Base-by-base conservation (phyloP, 2,888 invertebrate genomes). In the Chaitophorus viminalis region DNA sequence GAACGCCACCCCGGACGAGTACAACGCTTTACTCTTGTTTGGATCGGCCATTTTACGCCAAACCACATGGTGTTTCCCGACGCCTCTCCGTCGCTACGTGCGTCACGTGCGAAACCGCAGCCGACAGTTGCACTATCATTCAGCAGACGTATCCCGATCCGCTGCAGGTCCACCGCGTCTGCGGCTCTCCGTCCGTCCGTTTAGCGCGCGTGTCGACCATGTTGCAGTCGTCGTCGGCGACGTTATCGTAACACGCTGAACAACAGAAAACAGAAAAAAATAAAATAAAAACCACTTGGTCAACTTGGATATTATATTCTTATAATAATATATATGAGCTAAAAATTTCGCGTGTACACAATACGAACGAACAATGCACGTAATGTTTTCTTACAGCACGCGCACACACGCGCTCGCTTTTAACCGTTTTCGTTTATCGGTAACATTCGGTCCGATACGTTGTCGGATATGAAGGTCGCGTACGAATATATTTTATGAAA, bases 1-100 rank as follows among this genome's bases (percentile, higher is more conserved):
- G 90, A 93, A 92, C 89, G 94, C 94, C 90, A 95, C 94, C 90
- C 93, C 93, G 92, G 94, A 93, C 90, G 94, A 94, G 92, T 94
- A 94, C 91, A 94, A 92, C 90, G 93, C 94, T 92, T 94, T 94
- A 90, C 91, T 91, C 90, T 90, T 91, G 90, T 90, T 91, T 90
- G 90, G 91, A 90, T 91, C 91, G 90, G 92, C 92, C 92, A 92
- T 92, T 90, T 92, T 91, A 91, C 92, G 91, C 91, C 90, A 91
- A 89, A 78, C 89, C 89, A 89, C 89, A 89, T 88, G 87, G 88
- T 88, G 89, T 87, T 81, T 68, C 84, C 46, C 76, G 84, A 85
- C 46, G 83, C 52, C 46, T 77, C 46, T 68, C 33, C 33, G 46
- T 52, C n/a, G 46, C 84, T 77, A 52, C n/a, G n/a, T n/a, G 68